Evolutionary conservation across 2,797 vertebrate species (phyloP).

Genomic region (Mus minutoides): DNA sequence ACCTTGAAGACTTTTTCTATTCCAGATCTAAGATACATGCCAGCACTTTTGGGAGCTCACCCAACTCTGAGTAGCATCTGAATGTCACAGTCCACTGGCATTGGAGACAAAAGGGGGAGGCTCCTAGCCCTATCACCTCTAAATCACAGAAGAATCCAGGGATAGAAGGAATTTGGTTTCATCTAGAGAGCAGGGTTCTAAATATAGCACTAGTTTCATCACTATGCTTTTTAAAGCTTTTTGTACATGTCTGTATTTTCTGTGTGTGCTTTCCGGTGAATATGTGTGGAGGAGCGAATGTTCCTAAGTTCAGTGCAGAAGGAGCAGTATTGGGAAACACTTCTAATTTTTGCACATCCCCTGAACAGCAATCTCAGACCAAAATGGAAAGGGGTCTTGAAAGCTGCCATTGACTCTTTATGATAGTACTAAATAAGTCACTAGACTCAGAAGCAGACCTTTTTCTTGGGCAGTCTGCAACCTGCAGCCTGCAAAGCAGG

Average conservation of each 20-base stretch:
- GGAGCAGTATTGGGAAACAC: constrained; percentile 60
- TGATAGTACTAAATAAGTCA: background rate
- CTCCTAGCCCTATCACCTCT: background rate
- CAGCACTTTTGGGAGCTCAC: constrained; percentile 24
- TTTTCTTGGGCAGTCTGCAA: constrained; percentile 63
- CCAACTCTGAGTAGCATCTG: background rate
- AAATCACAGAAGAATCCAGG: background rate
- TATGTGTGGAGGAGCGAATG: background rate
- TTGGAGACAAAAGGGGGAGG: background rate
- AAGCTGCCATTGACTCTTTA: background rate
- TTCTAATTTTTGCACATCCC: constrained; percentile 21
- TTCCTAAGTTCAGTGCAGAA: background rate
- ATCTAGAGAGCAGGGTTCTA: constrained; percentile 45
- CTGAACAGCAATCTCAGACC: background rate
- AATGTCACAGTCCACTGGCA: background rate
- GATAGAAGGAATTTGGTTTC: constrained; percentile 33
- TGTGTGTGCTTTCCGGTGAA: background rate
- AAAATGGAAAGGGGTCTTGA: background rate
- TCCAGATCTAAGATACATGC: constrained; percentile 30
- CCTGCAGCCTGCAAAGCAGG: constrained; percentile 68
- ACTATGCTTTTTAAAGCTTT: background rate
- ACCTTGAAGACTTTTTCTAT: constrained; percentile 50
- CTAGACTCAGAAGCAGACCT: constrained; percentile 14
- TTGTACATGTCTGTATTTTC: background rate
- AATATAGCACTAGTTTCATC: constrained; percentile 33